Evolutionary conservation across 2,888 invertebrate genomes (phyloP), one percentile per base, ranked within the genome.

Genomic region (Lucinisca nassula): DNA sequence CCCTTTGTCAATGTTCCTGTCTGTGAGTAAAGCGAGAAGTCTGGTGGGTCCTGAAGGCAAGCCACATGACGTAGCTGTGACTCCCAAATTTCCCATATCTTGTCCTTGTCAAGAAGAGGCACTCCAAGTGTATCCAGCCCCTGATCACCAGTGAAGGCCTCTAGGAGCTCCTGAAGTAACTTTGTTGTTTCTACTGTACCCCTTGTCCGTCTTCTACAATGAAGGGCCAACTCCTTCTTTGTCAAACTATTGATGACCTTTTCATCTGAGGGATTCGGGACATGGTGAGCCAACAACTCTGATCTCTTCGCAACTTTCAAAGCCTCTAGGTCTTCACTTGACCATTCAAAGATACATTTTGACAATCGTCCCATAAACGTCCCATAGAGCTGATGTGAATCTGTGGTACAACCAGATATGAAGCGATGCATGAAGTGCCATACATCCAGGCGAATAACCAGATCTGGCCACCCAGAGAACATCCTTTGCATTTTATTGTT

Each of bases 391-490:
- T 79, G 86, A 45, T 93, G 91, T 1, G 87, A 24, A 35, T 93
- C 91, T 14, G 92, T 85, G 51, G 85, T 82, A 58, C 75, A 84
- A 8, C 76, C 85, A 10, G 40, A n/a, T 12, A 87, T 58, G 0
- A 93, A 14, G 0, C 92, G 70, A 6, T 87, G 45, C 91, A 93
- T 92, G 82, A 92, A 91, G 61, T 93, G 90, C 88, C 91, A 92
- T 12, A 90, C 81, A 79, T 92, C 92, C 24, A 93, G 79, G 0
- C 91, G 55, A n/a, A 90, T 49, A 24, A 49, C 24, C 6, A 82
- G 40, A 24, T 77, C 55, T 14, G 78, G 58, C 88, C 90, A 90
- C 30, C 27, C 45, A 4, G 14, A 0, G 27, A 82, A 79, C 21
- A 80, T 37, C n/a, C 32, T 61, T 51, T 27, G 27, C 14, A 80